Conservation (phyloP, 1,140 invertebrate genomes). For the Ruditapes philippinarum region DNA sequence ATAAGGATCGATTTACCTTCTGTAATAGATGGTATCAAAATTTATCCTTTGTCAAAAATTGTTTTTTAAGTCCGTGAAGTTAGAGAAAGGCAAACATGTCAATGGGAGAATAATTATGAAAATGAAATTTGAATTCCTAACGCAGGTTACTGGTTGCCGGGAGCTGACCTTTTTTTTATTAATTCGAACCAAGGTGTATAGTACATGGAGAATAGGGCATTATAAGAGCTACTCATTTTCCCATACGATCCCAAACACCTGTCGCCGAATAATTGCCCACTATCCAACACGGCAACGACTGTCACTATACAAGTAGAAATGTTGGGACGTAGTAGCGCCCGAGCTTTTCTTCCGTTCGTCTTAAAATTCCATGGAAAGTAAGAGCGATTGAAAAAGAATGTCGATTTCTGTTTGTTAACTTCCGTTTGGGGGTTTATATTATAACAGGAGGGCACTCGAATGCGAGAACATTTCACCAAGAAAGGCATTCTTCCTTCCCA, state of each 20-base stretch:
- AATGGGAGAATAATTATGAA: not conserved
- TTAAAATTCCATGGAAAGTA: not conserved
- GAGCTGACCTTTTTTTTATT: not conserved
- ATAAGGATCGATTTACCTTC: not conserved
- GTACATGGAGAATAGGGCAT: not conserved
- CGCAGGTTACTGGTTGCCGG: constrained; percentile 5
- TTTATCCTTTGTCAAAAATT: not conserved
- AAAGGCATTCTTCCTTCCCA: too few species aligned
- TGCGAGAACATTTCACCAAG: not conserved
- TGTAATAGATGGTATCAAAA: not conserved
- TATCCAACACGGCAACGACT: not conserved
- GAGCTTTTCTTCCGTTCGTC: not conserved
- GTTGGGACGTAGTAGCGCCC: not conserved
- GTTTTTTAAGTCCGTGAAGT: not conserved
- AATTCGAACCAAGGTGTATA: not conserved
- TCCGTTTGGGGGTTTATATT: not conserved
- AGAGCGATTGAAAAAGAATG: not conserved
- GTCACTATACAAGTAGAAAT: not conserved
- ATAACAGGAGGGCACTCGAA: not conserved
- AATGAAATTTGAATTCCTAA: not conserved
- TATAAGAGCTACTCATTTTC: constrained; percentile 5
- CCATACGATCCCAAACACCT: constrained; percentile 1
- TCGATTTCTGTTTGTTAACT: not conserved
- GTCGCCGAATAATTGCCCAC: constrained; percentile 6
- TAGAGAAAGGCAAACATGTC: not conserved